Percentiles rank a stretch among this genome's conserved stretches.
Conservation (phyloP, 2,113 vertebrate species). For the Hoplias malabaricus region DNA sequence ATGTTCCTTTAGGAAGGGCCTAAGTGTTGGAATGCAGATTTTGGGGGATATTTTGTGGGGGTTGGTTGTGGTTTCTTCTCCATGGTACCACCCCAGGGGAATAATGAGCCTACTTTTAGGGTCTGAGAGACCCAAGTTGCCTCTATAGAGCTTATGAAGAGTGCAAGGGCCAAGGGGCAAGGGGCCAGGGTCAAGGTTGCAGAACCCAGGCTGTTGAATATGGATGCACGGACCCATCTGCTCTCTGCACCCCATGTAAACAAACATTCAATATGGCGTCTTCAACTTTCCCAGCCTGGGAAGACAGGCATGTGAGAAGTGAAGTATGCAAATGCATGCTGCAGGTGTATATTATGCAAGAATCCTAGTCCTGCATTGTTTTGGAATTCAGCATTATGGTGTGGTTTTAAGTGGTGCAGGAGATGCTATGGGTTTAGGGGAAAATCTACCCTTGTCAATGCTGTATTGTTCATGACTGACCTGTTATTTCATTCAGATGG, state of each 20-base stretch:
- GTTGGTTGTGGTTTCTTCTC: neutral
- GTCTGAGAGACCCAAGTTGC: constrained; percentile 43
- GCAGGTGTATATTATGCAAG: constrained; percentile 1
- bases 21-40: constrained; percentile 51
- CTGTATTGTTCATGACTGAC: too few relatives aligned
- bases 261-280: constrained; percentile 19
- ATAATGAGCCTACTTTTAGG: constrained; percentile 52
- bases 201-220: constrained; percentile 70
- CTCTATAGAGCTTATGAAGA: constrained; percentile 62
- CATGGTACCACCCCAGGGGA: constrained; percentile 44
- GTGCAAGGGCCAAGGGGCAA: constrained; percentile 63
- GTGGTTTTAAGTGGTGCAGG: too few relatives aligned
- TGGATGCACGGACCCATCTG: constrained; percentile 74
- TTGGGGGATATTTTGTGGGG: constrained; percentile 9
- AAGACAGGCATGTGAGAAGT: neutral
- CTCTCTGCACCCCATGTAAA: constrained; percentile 59
- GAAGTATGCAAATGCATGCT: neutral
- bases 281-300: constrained; percentile 34
- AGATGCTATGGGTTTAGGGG: too few relatives aligned
- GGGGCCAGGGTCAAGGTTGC: constrained; percentile 70
- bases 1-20: constrained; percentile 54
- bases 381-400: neutral
- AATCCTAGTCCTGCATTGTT: neutral
- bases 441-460: too few relatives aligned
- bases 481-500: too few relatives aligned